Base-by-base conservation (phyloP, 1,140 invertebrate genomes). In the Sinonovacula constricta region DNA sequence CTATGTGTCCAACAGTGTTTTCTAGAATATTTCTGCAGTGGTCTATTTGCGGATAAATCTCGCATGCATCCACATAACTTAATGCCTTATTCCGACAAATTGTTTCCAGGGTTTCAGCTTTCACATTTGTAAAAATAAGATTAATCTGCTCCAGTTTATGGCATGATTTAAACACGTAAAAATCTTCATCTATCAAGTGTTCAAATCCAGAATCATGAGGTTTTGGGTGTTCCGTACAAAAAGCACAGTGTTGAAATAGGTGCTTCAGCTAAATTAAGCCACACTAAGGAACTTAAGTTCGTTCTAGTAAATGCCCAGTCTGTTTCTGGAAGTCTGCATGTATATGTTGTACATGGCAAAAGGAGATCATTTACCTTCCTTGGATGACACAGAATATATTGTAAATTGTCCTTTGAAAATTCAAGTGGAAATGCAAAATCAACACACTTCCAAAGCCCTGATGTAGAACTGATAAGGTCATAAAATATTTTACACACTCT, bases 121-220 rank as follows among this genome's bases (percentile, higher is more conserved):
- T 4, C 59, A 62, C 36, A 34, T 62, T 62, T 31, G 59, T 62
- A 34, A 62, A 62, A 62, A 30, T 62, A 22, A 31, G 3, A 62
- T 62, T 18, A 7, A 62, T 15, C 10, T 62, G 59, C 22, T 62
- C 59, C 10, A 33, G 1, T 15, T 62, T 31, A 22, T 34, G 2
- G 30, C 59, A 62, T 2, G 33, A 15, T 2, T 4, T 24, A 3
- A 62, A n/a, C 3, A 62, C 59, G 31, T n/a, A n/a, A n/a, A n/a
- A n/a, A n/a, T n/a, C n/a, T n/a, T n/a, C n/a, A n/a, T n/a, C n/a
- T n/a, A n/a, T 18, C 1, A 62, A 34, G 36, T 22, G 59, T 33
- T 3, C 2, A 59, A 5, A 18, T 59, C 56, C 7, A 59, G 3
- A 3, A 59, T 26, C 5, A 24, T 5, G 3, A 59, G 28, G 18